These are phyloP conservation scores for Philaethria dido DNA, from an alignment of 2,888 invertebrate genomes.

Conservation along the genomic window DNA sequence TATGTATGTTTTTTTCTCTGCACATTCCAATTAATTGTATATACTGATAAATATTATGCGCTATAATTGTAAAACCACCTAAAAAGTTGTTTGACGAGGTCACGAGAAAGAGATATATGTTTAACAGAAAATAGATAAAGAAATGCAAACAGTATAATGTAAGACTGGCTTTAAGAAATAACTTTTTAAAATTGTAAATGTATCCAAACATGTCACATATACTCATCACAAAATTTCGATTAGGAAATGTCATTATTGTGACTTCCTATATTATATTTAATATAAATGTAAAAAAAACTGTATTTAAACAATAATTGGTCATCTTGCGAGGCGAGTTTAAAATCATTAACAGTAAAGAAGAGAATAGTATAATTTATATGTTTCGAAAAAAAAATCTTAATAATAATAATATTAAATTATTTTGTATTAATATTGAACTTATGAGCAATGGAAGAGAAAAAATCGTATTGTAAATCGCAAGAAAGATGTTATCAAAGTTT, in stretches of 20 bases:
- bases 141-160: not conserved
- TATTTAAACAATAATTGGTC: not conserved
- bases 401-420: not conserved
- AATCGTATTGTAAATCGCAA: not conserved
- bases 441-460: not conserved
- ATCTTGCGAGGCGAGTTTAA: not conserved
- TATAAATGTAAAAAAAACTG: constrained; percentile 10
- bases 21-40: no score
- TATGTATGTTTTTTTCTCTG: no score
- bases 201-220: not conserved
- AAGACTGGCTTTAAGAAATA: constrained; percentile 4
- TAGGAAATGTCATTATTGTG: not conserved
- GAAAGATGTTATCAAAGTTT: not conserved
- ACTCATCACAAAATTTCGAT: not conserved
- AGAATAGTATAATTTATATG: not conserved
- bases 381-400: no score
- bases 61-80: no score
- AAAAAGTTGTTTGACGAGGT: no score
- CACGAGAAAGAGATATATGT: no score
- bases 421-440: not conserved
- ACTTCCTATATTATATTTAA: not conserved
- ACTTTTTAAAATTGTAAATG: not conserved
- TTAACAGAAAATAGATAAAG: not conserved
- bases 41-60: no score
- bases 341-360: not conserved